Evolutionary conservation across 2,888 invertebrate species (phyloP).

Genomic region (Cecidostiba fungosa): DNA sequence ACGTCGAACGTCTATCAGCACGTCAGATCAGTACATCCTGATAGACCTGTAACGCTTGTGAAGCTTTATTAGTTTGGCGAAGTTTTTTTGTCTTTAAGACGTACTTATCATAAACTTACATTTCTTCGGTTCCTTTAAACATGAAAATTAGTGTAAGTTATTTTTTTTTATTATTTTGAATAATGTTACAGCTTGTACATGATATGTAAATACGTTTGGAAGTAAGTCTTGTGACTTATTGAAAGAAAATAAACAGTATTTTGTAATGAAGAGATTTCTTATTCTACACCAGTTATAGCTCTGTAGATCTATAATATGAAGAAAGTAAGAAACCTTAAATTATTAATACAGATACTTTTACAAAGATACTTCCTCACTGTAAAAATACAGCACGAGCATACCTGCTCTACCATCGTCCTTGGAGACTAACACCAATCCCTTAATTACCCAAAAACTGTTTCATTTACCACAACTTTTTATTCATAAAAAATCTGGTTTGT

Average conservation of each 20-base stretch:
- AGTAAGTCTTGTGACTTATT: background rate
- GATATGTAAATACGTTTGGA: background rate
- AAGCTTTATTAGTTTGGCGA: slow-evolving; percentile 72
- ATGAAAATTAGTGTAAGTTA: background rate
- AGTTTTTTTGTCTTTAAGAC: background rate
- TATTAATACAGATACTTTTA: too few species aligned
- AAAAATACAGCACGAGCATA: background rate
- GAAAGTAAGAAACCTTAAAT: background rate
- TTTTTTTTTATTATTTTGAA: background rate
- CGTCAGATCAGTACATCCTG: slow-evolving; percentile 74
- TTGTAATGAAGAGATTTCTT: background rate
- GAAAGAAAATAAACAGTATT: background rate
- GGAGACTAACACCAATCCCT: background rate
- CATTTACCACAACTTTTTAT: background rate
- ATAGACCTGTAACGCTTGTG: slow-evolving; percentile 72
- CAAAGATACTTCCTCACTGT: background rate
- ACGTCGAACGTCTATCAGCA: slow-evolving; percentile 77
- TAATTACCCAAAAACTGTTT: background rate
- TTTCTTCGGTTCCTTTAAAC: too few species aligned
- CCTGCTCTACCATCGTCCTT: background rate
- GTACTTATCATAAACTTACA: too few species aligned
- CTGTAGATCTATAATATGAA: background rate
- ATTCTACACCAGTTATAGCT: background rate
- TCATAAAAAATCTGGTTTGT: background rate
- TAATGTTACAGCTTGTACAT: background rate